Evolutionary conservation across 2,888 invertebrate genomes (phyloP).

Genomic region (Apodemia zela): DNA sequence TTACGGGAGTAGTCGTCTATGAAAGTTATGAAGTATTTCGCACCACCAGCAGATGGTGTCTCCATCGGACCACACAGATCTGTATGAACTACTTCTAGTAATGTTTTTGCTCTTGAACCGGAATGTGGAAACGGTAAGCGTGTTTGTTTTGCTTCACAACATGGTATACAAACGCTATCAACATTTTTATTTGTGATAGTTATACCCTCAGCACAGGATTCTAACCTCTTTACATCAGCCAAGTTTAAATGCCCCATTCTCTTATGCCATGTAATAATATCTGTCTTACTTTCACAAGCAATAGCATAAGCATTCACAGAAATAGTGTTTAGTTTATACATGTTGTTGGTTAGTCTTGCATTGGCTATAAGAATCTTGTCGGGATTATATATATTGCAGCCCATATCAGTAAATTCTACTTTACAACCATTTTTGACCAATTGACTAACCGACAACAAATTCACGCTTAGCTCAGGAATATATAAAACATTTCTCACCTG

Average conservation of each 20-base stretch:
- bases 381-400: conserved; percentile 29
- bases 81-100: conserved; percentile 42
- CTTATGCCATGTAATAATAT: conserved; percentile 22
- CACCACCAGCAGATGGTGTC: conserved; percentile 39
- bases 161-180: conserved; percentile 21
- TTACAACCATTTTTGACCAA: conserved; percentile 30
- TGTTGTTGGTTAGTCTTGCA: conserved; percentile 28
- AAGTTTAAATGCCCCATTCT: conserved; percentile 34
- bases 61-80: conserved; percentile 51
- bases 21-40: conserved; percentile 46
- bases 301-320: conserved; percentile 21
- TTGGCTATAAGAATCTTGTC: conserved; percentile 25
- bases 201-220: conserved; percentile 30
- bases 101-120: conserved; percentile 26
- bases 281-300: conserved; percentile 14
- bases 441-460: conserved; percentile 34
- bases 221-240: conserved; percentile 31
- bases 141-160: conserved; percentile 26
- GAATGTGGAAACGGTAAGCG: conserved; percentile 24
- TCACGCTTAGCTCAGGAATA: conserved; percentile 30
- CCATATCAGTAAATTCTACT: conserved; percentile 26
- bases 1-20: conserved; percentile 42
- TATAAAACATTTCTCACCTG: conserved; percentile 32
- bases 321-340: conserved; percentile 28
- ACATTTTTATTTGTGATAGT: conserved; percentile 19